A percentile compares a stretch with the other conserved stretches of the same genome.
Conservation (phyloP, 2,888 invertebrate genomes). For the Serripes groenlandicus region DNA sequence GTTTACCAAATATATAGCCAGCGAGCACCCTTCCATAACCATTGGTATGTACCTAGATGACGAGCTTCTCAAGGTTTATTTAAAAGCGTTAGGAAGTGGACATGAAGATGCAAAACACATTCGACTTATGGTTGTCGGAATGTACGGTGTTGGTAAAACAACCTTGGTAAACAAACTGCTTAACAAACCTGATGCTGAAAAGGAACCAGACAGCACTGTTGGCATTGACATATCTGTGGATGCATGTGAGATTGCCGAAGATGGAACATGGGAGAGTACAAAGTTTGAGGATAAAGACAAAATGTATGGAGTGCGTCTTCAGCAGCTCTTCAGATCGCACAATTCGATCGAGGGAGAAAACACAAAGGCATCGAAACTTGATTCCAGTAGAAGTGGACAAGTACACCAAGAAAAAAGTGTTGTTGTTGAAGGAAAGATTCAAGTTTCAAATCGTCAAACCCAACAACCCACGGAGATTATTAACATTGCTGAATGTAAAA, state of each 20-base stretch:
- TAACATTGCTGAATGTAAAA: no score
- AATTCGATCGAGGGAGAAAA: no score
- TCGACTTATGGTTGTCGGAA: conserved; percentile 53
- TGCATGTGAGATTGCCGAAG: conserved; percentile 5
- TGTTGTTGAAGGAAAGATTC: no score
- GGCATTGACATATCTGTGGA: conserved; percentile 45
- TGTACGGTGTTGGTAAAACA: conserved; percentile 59
- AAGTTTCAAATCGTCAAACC: no score
- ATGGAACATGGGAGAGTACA: background rate
- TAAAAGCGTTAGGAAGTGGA: conserved; percentile 33
- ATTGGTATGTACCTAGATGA: conserved; percentile 14
- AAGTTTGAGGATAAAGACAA: background rate
- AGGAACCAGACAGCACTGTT: conserved; percentile 29
- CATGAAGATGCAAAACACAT: conserved; percentile 30
- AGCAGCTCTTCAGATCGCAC: background rate
- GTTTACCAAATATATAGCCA: background rate
- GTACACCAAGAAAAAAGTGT: no score
- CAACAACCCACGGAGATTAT: no score
- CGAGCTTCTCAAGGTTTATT: conserved; percentile 29
- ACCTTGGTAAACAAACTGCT: conserved; percentile 45
- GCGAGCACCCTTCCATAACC: background rate
- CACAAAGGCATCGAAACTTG: no score
- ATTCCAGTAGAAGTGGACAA: no score
- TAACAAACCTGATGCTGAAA: background rate
- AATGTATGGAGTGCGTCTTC: background rate